Conservation (phyloP, 2,113 vertebrate species). For the Ptilorrhoa leucosticta region DNA sequence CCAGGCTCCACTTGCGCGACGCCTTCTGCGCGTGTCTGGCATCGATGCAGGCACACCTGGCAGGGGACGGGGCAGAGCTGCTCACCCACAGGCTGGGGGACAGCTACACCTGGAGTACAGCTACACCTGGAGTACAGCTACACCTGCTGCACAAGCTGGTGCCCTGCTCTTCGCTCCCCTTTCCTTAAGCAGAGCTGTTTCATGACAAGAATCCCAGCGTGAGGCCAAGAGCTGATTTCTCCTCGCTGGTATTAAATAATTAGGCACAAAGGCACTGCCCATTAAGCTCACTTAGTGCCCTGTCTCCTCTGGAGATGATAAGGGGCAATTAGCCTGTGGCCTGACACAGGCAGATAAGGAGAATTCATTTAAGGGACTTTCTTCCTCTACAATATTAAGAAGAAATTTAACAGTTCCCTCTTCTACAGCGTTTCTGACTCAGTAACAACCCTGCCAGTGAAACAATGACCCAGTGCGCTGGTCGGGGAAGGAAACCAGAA, state of each 20-base stretch:
- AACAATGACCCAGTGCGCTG: not conserved
- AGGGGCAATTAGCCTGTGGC: not conserved
- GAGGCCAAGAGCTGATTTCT: not conserved
- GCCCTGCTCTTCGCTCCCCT: not conserved
- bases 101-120: not conserved
- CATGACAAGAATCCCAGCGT: not conserved
- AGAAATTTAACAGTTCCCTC: not conserved
- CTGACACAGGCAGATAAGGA: not conserved
- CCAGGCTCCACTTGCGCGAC: conserved; percentile 90
- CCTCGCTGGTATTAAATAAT: not conserved
- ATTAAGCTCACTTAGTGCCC: not conserved
- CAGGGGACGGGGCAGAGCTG: not conserved
- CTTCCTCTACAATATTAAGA: not conserved
- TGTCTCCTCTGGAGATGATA: not conserved
- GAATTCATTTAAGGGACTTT: not conserved
- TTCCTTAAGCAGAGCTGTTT: not conserved
- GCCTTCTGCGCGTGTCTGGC: conserved; percentile 91
- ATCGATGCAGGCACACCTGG: conserved; percentile 92
- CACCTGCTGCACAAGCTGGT: not conserved
- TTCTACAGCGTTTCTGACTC: not conserved
- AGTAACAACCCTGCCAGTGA: not conserved
- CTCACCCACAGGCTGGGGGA: rapidly evolving
- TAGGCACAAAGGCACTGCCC: not conserved
- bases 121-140: no score
- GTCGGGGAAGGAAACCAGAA: not conserved